Evolutionary conservation across 2,797 vertebrate genomes (phyloP), one percentile per base, ranked within the genome.

Genomic region (Notolabrus celidotus): DNA sequence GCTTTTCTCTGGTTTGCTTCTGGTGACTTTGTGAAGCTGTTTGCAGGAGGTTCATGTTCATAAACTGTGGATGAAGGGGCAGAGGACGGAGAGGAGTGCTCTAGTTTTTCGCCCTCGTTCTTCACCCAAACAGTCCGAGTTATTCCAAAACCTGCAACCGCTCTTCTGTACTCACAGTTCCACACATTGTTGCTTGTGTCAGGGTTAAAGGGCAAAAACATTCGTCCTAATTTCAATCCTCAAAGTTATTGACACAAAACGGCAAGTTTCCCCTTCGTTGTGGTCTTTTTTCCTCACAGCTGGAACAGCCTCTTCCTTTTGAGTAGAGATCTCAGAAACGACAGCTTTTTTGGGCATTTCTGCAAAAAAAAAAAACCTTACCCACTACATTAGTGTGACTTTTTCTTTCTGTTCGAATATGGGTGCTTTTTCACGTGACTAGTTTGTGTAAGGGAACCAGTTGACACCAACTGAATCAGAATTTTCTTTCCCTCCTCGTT

Each of bases 381-480:
- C 84, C 84, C 90, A 91, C 89, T 91, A 91, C 88, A 88, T 85
- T 89, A 89, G 88, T 91, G 89, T 78, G 78, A 88, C 57, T 69
- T 73, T 81, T 31, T 31, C n/a, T 31, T 31, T 7, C 29, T 62
- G 20, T 66, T 82, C 79, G 22, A 70, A 71, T 57, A 46, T 57
- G 55, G 70, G 51, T 80, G 71, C 70, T 86, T 67, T 83, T 50
- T 75, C 47, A 57, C 53, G 43, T 16, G 55, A 72, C 43, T 47
- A 72, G 53, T 74, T 73, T 65, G 46, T 42, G 67, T 74, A 20
- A 31, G 38, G 67, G 36, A 73, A 46, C 46, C 6, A 22, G 34
- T 55, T 43, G 60, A 54, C 42, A n/a, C 64, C 25, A 49, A 55
- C 51, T 58, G 67, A 73, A 71, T 36, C 10, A 20, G 15, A 7